Percentiles rank a stretch among this genome's conserved stretches.
phyloP scores from a whole-genome alignment of 2,797 vertebrate species.

The Ctenopoma multispine region DNA sequence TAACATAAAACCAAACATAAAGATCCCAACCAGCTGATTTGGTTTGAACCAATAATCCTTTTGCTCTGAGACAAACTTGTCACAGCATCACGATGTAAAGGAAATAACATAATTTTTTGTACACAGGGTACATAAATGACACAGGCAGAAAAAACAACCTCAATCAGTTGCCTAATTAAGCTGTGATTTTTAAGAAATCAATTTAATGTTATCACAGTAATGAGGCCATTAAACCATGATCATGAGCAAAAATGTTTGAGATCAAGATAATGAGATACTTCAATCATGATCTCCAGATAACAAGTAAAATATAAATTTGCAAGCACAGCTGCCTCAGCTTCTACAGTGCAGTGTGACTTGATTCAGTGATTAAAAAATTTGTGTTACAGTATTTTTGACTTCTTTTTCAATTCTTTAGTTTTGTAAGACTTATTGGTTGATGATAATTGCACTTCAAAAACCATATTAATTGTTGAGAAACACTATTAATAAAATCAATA shows the following conservation, averaged over 20 bases:
- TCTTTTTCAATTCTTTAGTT: background rate
- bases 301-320: slow-evolving; percentile 24
- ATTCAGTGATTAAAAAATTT: background rate
- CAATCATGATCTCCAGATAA: slow-evolving; percentile 25
- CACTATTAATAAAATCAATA: slow-evolving; percentile 11
- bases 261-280: slow-evolving; percentile 26
- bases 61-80: background rate
- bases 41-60: background rate
- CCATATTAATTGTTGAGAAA: background rate
- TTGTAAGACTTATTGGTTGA: slow-evolving; percentile 19
- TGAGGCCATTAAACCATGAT: slow-evolving; percentile 31
- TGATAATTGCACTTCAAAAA: slow-evolving; percentile 15
- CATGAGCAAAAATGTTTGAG: slow-evolving; percentile 22
- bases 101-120: background rate
- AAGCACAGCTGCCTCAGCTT: slow-evolving; percentile 4
- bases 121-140: background rate
- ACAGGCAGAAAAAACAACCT: slow-evolving; percentile 12
- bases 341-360: background rate
- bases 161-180: slow-evolving; percentile 26
- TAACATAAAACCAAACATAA: background rate
- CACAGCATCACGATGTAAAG: background rate
- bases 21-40: background rate
- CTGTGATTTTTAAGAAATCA: slow-evolving; percentile 11
- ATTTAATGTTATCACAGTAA: slow-evolving; percentile 27
- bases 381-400: background rate